phyloP scores from a whole-genome alignment of 2,113 vertebrate genomes.

The Thunnus maccoyii region DNA sequence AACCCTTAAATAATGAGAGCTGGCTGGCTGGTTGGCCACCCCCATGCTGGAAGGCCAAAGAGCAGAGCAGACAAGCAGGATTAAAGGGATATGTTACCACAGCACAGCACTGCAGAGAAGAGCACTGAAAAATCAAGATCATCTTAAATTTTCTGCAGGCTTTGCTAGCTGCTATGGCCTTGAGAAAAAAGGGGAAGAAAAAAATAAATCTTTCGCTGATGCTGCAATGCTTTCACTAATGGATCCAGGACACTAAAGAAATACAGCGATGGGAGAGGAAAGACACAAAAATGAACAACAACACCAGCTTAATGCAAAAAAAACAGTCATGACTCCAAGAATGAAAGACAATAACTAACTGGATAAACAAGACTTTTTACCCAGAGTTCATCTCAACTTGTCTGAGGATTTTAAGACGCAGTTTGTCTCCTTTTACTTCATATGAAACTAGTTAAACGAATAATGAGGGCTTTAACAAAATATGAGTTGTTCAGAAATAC shows the following conservation, averaged over 20 bases:
- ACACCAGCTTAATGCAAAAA: conserved; percentile 73
- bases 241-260: conserved; percentile 67
- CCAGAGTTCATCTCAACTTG: conserved; percentile 32
- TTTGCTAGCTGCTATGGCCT: conserved; percentile 66
- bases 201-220: conserved; percentile 75
- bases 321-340: conserved; percentile 65
- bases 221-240: conserved; percentile 79
- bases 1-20: conserved; percentile 48
- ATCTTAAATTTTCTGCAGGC: conserved; percentile 55
- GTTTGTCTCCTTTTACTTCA: conserved; percentile 33
- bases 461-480: conserved; percentile 32
- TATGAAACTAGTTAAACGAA: conserved; percentile 52
- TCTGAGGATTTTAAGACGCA: conserved; percentile 31
- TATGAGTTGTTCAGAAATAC: conserved; percentile 21
- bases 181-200: conserved; percentile 42
- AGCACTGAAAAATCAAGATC: conserved; percentile 41
- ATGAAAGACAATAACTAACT: conserved; percentile 66
- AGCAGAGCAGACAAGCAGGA: conserved; percentile 24
- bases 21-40: conserved; percentile 2
- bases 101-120: conserved; percentile 19
- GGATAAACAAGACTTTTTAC: conserved; percentile 51
- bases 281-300: conserved; percentile 66
- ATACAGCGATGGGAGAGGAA: conserved; percentile 68
- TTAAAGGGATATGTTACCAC: conserved; percentile 23
- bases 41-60: conserved; percentile 13